Percentiles rank a stretch among this genome's conserved stretches.
phyloP scores from a whole-genome alignment of 2,113 vertebrate species.

The Toxostoma redivivum region DNA sequence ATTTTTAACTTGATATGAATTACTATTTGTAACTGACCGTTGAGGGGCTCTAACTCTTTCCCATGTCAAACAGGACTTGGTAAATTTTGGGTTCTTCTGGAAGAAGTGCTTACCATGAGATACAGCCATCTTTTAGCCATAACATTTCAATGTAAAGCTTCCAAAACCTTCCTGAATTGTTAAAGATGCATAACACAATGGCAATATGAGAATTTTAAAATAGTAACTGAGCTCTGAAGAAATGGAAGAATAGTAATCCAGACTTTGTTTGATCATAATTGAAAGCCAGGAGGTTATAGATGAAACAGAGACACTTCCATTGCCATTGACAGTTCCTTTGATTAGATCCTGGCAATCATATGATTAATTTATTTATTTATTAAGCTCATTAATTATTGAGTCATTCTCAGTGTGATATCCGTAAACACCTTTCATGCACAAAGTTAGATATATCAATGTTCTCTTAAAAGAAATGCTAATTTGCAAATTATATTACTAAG shows the following conservation, averaged over 20 bases:
- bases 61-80: rapidly evolving
- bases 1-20: neutral
- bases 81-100: neutral
- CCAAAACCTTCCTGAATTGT: neutral
- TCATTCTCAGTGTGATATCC: neutral
- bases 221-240: neutral
- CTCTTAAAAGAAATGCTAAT: neutral
- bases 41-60: neutral
- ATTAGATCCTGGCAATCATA: neutral
- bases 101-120: neutral
- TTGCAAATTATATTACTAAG: neutral
- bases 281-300: neutral
- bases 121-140: neutral
- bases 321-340: neutral
- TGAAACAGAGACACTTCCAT: neutral
- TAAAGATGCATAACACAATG: neutral
- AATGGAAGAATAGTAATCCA: neutral
- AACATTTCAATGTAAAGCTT: neutral
- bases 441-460: neutral
- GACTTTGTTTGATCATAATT: neutral
- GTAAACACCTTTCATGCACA: neutral
- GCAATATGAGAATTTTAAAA: neutral
- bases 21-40: neutral
- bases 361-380: neutral
- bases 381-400: neutral